Evolutionary conservation across 2,888 invertebrate species (phyloP).

Genomic region (Machimus rusticus): DNA sequence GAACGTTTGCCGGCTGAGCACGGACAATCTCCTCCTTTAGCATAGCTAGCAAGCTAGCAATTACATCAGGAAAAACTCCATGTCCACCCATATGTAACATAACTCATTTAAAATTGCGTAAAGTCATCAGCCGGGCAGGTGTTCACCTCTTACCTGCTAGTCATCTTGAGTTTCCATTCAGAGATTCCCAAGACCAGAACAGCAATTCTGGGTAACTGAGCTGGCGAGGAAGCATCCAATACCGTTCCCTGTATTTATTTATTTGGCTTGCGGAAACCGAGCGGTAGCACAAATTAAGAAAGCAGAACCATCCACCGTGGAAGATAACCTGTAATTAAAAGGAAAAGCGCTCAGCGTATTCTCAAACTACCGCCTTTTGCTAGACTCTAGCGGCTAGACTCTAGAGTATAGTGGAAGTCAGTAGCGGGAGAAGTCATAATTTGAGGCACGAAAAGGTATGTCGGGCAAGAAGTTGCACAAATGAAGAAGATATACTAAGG

Average conservation of each 20-base stretch:
- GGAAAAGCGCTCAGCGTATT: slow-evolving; percentile 1
- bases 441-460: background rate
- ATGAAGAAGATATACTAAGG: background rate
- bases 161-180: slow-evolving; percentile 30
- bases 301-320: slow-evolving; percentile 29
- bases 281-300: slow-evolving; percentile 13
- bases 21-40: background rate
- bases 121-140: slow-evolving; percentile 21
- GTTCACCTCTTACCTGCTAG: background rate
- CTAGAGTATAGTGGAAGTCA: background rate
- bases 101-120: slow-evolving; percentile 21
- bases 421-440: background rate
- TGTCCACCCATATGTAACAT: slow-evolving; percentile 19
- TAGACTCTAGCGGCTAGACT: too few relatives aligned
- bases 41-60: background rate
- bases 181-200: background rate
- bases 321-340: slow-evolving; percentile 37
- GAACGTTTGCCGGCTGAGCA: background rate
- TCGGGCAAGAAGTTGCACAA: slow-evolving; percentile 12
- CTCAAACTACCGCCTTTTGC: background rate
- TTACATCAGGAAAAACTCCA: background rate
- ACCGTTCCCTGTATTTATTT: slow-evolving; percentile 9
- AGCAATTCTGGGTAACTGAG: background rate
- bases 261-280: slow-evolving; percentile 4
- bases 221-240: background rate